Base-by-base conservation (phyloP, 2,888 invertebrate species). In the Erebia epiphron region DNA sequence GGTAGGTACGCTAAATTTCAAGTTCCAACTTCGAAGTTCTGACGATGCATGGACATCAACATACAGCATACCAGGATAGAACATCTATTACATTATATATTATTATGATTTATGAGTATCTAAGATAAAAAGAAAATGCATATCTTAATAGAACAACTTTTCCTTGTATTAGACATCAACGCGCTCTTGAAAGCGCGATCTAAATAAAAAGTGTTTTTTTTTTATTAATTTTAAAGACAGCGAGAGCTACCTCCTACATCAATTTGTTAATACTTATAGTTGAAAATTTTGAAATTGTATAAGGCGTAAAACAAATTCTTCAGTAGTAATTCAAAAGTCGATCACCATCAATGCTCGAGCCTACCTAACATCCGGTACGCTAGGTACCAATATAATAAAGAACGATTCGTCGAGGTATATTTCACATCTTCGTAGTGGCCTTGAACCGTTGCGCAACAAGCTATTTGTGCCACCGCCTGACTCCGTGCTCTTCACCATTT, bases 391-490 rank as follows among this genome's bases (percentile, higher is more conserved):
- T 54, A 54, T 71, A 73, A 72, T 73, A 73, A 71, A 73, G 43
- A 71, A 73, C 71, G 64, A 71, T 75, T 63, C 70, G 57, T 66
- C 68, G 52, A 63, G 67, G 67, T 68, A 73, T 75, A 70, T 75
- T 71, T 72, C 46, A 63, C 65, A 68, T 71, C 67, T 67, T 63
- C 73, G 75, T 81, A 79, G 80, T 84, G 86, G 80, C 91, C 90
- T 92, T 92, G 91, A 91, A 89, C 90, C 82, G 78, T 90, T 88
- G 85, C 86, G 86, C 82, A 88, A 88, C 62, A 65, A 41, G 78
- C 18, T 56, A 43, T 66, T 65, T 56, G 54, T 66, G 66, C 52
- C 66, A 43, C 66, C 43, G 72, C 63, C 64, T 16, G 49, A n/a
- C 49, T 85, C 80, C 85, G 86, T 82, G 21, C 43, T 41, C 65